phyloP scores from a whole-genome alignment of 1,140 invertebrate species.

The Eriosoma lanigerum region DNA sequence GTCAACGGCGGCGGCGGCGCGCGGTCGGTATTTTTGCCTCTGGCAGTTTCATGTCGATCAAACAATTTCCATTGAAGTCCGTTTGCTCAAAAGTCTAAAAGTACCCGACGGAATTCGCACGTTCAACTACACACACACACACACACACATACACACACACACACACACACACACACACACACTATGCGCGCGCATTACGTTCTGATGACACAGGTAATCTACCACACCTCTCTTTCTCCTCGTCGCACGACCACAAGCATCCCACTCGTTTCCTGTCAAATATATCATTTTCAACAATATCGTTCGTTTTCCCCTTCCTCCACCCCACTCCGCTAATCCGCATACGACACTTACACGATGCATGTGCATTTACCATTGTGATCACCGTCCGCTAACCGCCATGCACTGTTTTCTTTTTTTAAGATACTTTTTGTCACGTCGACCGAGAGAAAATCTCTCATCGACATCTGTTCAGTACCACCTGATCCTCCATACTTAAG shows the following conservation, averaged over 20 bases:
- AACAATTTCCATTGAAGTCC: constrained; percentile 30
- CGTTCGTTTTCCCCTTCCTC: too few relatives aligned
- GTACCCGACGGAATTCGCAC: neutral
- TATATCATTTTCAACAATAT: constrained; percentile 29
- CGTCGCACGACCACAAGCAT: neutral
- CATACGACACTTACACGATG: neutral
- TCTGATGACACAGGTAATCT: constrained; percentile 7
- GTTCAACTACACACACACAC: neutral
- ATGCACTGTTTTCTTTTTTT: too few relatives aligned
- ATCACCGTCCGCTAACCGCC: neutral
- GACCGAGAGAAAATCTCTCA: neutral
- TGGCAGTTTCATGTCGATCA: constrained; percentile 18
- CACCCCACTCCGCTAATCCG: neutral
- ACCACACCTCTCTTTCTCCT: neutral
- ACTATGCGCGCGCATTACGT: neutral
- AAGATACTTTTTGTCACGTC: neutral
- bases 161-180: neutral
- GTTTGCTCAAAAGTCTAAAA: constrained; percentile 27
- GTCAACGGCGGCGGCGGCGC: too few relatives aligned
- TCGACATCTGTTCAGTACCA: too few relatives aligned
- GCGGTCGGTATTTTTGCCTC: too few relatives aligned
- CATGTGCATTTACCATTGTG: neutral
- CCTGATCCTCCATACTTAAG: too few relatives aligned
- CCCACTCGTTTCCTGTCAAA: constrained; percentile 2
- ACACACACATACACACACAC: neutral